A percentile compares a stretch with the other conserved stretches of the same genome.
Evolutionary conservation across 2,113 vertebrate genomes (phyloP).

Genomic region (Alexandromys fortis): DNA sequence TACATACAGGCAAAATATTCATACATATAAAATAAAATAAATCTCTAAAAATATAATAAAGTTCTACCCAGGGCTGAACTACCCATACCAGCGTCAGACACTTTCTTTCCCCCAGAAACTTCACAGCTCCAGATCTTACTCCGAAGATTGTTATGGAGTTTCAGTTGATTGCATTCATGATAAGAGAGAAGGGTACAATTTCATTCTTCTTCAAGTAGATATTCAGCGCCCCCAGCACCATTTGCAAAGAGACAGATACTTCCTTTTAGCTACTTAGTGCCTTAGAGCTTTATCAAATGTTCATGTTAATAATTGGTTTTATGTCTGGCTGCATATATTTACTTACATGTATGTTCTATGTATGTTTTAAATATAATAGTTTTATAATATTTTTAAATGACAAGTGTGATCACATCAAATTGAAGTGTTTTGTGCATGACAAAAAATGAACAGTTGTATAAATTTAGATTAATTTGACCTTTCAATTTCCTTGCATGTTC

Average conservation of each 20-base stretch:
- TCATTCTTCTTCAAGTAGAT: neutral
- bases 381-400: neutral
- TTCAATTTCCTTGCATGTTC: neutral
- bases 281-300: neutral
- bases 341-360: neutral
- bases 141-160: neutral
- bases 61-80: neutral
- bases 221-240: neutral
- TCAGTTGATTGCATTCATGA: neutral
- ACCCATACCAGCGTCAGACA: neutral
- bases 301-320: neutral
- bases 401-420: neutral
- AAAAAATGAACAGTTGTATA: neutral
- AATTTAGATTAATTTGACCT: neutral
- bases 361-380: neutral
- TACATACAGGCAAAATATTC: neutral
- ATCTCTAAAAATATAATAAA: neutral
- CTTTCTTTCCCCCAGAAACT: neutral
- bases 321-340: no score
- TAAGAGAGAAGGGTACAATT: neutral
- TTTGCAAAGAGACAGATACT: neutral
- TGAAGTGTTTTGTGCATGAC: neutral
- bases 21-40: neutral
- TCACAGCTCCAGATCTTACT: neutral
- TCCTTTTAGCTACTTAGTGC: neutral